Evolutionary conservation across 2,888 invertebrate genomes (phyloP), one percentile per base, ranked within the genome.

Genomic region (Podabrus alpinus): DNA sequence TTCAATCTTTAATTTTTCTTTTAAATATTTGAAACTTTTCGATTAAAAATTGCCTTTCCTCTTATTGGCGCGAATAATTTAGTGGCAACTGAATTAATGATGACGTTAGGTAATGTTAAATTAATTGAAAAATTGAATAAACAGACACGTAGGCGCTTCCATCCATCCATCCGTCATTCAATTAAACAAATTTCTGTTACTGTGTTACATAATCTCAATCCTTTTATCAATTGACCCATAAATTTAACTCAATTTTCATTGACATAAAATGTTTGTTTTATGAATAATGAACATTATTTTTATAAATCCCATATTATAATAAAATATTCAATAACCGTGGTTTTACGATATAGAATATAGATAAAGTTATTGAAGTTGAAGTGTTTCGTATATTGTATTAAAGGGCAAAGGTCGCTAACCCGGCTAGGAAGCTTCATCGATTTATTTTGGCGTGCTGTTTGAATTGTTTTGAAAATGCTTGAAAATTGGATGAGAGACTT

Each of bases 371-470:
- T 67, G n/a, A 61, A 72, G 68, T 17, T 72, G 19, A 72, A 72
- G 74, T 61, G 71, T 69, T 29, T 29, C 66, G 75, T 66, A 66
- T 72, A 75, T 72, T 75, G 75, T 69, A 73, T 68, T 71, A 76
- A 78, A 78, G 78, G 78, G 78, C 78, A 78, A 75, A 78, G 78
- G 78, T 78, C 78, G 69, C 71, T 73, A 73, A 78, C 78, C 78
- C 73, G 59, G 74, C 73, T 71, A 72, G 71, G 68, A 74, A 66
- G 71, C 73, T 71, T 74, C 76, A 77, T 78, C 78, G 78, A 78
- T 78, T 77, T 78, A 64, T 68, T 69, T 66, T 62, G 69, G 72
- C 70, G 75, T 66, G 73, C 66, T 70, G 71, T 70, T 69, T 72
- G 68, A 61, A 61, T 15, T 61, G 15, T 61, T 66, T 70, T 66